Evolutionary conservation across 30 jellyfish, hydroid and myxozoan genomes (phyloP).

Genomic region (Hydractinia echinata): DNA sequence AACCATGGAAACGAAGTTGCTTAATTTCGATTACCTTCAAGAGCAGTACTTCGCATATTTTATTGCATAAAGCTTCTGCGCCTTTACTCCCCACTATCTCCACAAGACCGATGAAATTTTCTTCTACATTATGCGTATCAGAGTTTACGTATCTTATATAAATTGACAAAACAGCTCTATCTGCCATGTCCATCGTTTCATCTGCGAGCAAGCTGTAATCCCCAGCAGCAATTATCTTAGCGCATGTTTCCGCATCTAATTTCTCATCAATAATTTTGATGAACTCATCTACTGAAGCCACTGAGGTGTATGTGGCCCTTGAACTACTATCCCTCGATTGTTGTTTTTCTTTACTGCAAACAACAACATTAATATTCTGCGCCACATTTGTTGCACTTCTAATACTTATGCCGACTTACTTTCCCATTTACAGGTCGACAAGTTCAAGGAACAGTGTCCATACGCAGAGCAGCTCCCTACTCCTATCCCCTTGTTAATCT

Average conservation of each 20-base stretch:
- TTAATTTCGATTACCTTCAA: neutral
- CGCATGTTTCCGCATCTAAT: constrained; percentile 7
- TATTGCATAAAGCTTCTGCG: constrained; percentile 11
- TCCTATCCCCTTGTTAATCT: no score
- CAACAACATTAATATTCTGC: no score
- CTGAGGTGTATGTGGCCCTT: constrained; percentile 29
- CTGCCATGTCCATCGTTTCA: neutral
- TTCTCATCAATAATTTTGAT: neutral
- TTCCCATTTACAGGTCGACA: no score
- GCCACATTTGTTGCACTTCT: no score
- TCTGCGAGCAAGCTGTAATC: neutral
- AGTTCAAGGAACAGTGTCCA: no score
- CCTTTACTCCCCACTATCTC: constrained; percentile 6
- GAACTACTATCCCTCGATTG: neutral
- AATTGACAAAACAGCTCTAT: constrained; percentile 1
- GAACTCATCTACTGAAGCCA: constrained; percentile 11
- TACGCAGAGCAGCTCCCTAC: no score
- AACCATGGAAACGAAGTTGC: constrained; percentile 24
- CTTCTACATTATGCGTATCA: neutral
- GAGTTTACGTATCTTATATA: constrained; percentile 8
- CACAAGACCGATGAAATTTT: neutral
- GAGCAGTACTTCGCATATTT: neutral
- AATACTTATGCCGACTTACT: no score
- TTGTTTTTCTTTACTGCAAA: no score
- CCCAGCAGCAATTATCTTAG: neutral